Evolutionary conservation across 1,140 invertebrate species (phyloP), one percentile per base, ranked within the genome.

Genomic region (Cyclargus thomasi): DNA sequence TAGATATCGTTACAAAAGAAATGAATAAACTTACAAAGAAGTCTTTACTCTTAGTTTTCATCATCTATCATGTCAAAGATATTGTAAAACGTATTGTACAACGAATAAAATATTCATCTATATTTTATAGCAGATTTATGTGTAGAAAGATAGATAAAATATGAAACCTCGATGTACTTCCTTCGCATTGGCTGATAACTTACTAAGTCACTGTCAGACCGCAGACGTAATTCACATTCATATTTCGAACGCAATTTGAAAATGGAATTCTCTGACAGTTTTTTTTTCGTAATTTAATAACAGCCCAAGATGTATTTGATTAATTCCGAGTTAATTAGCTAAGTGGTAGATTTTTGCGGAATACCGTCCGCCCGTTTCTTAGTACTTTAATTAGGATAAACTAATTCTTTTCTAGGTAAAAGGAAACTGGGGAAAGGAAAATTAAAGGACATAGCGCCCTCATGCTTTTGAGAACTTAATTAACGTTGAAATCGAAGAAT

Each of bases 161-260:
- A 20, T 21, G 55, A 59, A 59, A 18, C 5, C 20, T 59, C 18
- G 55, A 10, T 59, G 55, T 20, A 59, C 20, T 59, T 59, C 55
- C 10, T 59, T 59, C 55, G 18, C 55, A 59, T 8, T 17, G 55
- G 18, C 55, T 59, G 55, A 59, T 59, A 59, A 59, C 55, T 59
- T 17, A 59, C 55, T 59, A 59, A 59, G 55, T 59, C 55, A 59
- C 18, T 59, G 55, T 59, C 55, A 59, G 55, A 21, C 18, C 20
- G 21, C 55, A 59, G 55, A 21, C 18, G 18, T 1, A 22, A 59
- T 59, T 20, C 20, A 59, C 10, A 17, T 20, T 59, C 55, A 14
- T 20, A 59, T 20, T 59, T 55, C 53, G 53, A 59, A 59, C 55
- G 18, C 29, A 8, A 29, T 59, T 59, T 20, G 39, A 47, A 47